phyloP scores from a whole-genome alignment of 2,888 invertebrate species.

The Griposia aprilina region DNA sequence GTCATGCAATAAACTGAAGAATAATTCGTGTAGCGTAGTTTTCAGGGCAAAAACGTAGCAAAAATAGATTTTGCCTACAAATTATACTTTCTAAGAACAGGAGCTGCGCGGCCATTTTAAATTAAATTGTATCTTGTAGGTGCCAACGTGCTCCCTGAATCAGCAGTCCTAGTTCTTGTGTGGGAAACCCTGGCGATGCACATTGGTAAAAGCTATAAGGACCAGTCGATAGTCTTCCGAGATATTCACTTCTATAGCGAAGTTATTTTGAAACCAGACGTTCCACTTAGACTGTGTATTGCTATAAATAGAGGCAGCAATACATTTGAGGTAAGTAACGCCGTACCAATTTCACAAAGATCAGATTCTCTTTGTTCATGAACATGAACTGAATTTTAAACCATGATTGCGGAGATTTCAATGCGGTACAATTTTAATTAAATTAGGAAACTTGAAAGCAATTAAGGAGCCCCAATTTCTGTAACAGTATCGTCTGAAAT shows the following conservation, averaged over 20 bases:
- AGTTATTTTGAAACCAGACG: constrained; percentile 63
- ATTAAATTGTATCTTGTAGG: constrained; percentile 75
- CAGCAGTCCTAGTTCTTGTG: constrained; percentile 86
- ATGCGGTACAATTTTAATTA: constrained; percentile 31
- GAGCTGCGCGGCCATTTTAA: neutral
- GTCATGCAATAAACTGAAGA: too few species aligned
- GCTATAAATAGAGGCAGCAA: constrained; percentile 70
- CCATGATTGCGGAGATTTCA: constrained; percentile 5
- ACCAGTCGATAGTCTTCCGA: constrained; percentile 70
- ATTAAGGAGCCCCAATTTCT: constrained; percentile 14
- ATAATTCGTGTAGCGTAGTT: neutral
- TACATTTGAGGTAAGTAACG: constrained; percentile 74
- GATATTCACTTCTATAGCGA: constrained; percentile 71
- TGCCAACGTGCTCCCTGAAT: constrained; percentile 92
- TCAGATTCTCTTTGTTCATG: neutral
- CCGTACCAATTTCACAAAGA: constrained; percentile 16
- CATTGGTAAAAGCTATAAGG: constrained; percentile 77
- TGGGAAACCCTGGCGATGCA: constrained; percentile 90
- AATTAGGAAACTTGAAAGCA: constrained; percentile 41
- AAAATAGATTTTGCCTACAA: neutral
- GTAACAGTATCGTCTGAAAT: constrained; percentile 5
- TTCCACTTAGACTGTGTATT: constrained; percentile 64
- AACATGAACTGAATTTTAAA: constrained; percentile 4
- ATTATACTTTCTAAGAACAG: neutral
- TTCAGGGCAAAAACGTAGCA: neutral